phyloP scores from a whole-genome alignment of 2,888 invertebrate species.

The Amblyjoppa fuscipennis region DNA sequence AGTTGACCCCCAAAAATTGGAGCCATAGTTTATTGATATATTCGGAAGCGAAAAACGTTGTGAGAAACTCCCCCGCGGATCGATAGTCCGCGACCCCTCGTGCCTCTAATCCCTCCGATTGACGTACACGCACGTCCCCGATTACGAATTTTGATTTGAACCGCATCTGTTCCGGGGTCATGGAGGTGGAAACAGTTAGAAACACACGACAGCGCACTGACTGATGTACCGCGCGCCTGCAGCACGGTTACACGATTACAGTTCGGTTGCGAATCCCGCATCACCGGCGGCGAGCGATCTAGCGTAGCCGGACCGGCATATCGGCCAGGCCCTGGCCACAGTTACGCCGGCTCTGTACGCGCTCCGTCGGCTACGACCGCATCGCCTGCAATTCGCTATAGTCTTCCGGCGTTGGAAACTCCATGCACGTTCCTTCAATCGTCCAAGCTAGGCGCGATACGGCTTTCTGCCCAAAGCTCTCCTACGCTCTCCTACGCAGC shows the following conservation, averaged over 20 bases:
- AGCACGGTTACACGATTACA: neutral
- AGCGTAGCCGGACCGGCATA: neutral
- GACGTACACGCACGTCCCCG: too few relatives aligned
- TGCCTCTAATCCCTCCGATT: too few relatives aligned
- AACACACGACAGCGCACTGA: neutral
- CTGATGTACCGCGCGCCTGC: neutral
- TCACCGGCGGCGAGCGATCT: too few relatives aligned
- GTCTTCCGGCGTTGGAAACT: conserved; percentile 2
- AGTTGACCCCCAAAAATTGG: too few relatives aligned
- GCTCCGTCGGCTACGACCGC: neutral
- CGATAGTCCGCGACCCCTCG: too few relatives aligned
- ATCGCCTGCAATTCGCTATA: neutral
- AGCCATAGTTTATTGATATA: too few relatives aligned
- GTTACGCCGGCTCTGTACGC: neutral
- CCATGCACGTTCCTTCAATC: neutral
- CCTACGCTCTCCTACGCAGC: conserved; percentile 6
- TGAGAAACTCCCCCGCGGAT: too few relatives aligned
- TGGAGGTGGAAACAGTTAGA: neutral
- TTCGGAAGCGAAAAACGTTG: too few relatives aligned
- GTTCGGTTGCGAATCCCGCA: neutral
- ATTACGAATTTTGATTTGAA: neutral
- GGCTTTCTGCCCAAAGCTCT: neutral
- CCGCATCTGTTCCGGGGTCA: neutral
- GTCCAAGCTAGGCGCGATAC: neutral
- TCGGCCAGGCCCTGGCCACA: neutral